These are phyloP conservation scores for Propithecus coquereli DNA, from an alignment of 2,113 vertebrate genomes.

Conservation along the genomic window DNA sequence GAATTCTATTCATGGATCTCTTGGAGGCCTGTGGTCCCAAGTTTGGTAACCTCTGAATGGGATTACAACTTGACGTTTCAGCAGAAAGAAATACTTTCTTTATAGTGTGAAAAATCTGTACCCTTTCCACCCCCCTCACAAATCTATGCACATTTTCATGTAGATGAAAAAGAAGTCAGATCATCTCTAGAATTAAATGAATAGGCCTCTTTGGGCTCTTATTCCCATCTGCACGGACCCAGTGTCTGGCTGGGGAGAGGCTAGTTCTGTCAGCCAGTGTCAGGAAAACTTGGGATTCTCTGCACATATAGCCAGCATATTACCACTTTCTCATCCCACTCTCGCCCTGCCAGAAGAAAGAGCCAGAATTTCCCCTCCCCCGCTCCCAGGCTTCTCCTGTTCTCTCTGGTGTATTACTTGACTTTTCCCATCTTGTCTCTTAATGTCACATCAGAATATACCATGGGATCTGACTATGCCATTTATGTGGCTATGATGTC, in stretches of 20 bases:
- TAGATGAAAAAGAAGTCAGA: neutral
- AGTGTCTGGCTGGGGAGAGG: neutral
- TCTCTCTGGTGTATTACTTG: neutral
- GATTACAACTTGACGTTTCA: constrained; percentile 7
- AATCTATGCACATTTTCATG: neutral
- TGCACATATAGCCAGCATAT: neutral
- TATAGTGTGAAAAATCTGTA: neutral
- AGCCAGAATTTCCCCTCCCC: neutral
- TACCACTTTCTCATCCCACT: neutral
- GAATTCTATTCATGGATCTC: neutral
- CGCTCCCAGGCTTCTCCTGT: neutral
- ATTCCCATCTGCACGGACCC: neutral
- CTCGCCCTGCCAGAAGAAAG: neutral
- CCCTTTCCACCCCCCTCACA: neutral
- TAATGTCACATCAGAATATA: constrained; percentile 22
- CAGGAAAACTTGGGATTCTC: neutral
- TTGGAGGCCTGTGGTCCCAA: neutral
- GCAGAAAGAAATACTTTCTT: constrained; percentile 33
- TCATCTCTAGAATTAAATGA: neutral
- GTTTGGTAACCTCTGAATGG: neutral
- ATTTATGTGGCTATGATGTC: constrained; percentile 52
- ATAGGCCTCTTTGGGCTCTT: neutral
- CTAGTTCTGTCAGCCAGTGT: neutral
- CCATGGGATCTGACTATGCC: neutral
- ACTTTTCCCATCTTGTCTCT: constrained; percentile 44